A percentile compares a stretch with the other conserved stretches of the same genome.
Evolutionary conservation across 2,888 invertebrate species (phyloP).

Genomic region (Orchesella flavescens): DNA sequence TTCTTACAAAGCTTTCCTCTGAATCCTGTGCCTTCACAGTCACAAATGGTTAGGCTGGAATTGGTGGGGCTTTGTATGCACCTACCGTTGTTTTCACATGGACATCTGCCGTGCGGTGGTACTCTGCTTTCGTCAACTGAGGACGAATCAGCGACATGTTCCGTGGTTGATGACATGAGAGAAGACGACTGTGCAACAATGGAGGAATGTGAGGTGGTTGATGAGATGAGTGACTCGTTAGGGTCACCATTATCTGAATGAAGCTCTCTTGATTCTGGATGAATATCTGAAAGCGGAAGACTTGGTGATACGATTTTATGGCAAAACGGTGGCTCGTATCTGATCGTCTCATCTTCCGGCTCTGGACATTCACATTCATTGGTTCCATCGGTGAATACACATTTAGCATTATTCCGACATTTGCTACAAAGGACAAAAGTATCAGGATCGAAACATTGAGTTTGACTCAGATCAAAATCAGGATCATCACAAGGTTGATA

Average conservation of each 20-base stretch:
- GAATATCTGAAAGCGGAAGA: not conserved
- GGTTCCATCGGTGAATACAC: constrained; percentile 53
- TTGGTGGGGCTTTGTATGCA: not conserved
- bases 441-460: constrained; percentile 65
- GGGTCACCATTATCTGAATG: not conserved
- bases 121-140: constrained; percentile 26
- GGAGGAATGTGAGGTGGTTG: constrained; percentile 27
- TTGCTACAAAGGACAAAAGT: constrained; percentile 66
- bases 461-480: constrained; percentile 47
- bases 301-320: not conserved
- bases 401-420: constrained; percentile 54
- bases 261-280: constrained; percentile 23
- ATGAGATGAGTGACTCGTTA: not conserved
- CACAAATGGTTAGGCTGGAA: not conserved
- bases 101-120: constrained; percentile 32
- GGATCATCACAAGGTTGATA: constrained; percentile 62
- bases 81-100: constrained; percentile 34
- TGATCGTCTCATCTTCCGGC: constrained; percentile 17
- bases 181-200: constrained; percentile 23
- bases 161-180: constrained; percentile 30
- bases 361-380: constrained; percentile 66
- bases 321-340: constrained; percentile 22
- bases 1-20: constrained; percentile 39
- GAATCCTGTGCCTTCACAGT: constrained; percentile 38
- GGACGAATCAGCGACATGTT: constrained; percentile 29